A percentile compares a stretch with the other conserved stretches of the same genome.
Conservation (phyloP, 2,888 invertebrate genomes). For the Acleris cristana region DNA sequence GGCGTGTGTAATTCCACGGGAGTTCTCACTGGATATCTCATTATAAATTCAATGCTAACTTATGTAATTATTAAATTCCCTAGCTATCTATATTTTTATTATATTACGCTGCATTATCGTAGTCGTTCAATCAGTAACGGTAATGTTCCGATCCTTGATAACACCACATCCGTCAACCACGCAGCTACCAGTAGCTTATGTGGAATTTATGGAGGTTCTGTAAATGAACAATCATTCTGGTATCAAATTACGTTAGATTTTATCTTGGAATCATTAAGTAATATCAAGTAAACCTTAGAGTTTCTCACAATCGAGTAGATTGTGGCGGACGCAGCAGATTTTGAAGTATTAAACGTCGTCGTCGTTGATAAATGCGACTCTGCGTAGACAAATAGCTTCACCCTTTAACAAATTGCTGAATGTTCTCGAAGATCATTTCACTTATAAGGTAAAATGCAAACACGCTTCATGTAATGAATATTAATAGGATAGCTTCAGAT, state of each 20-base stretch:
- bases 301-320: background rate
- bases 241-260: slow-evolving; percentile 19
- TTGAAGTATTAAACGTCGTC: too few relatives aligned
- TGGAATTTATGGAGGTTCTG: slow-evolving; percentile 8
- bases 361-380: too few relatives aligned
- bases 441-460: slow-evolving; percentile 59
- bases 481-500: slow-evolving; percentile 56
- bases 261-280: slow-evolving; percentile 12
- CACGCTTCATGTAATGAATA: slow-evolving; percentile 61
- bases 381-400: slow-evolving; percentile 67
- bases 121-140: slow-evolving; percentile 45
- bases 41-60: slow-evolving; percentile 52
- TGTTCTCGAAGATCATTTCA: slow-evolving; percentile 54
- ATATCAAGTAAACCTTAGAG: background rate
- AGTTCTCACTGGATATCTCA: slow-evolving; percentile 56
- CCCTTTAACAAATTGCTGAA: slow-evolving; percentile 64
- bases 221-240: slow-evolving; percentile 14
- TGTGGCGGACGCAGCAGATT: background rate
- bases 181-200: slow-evolving; percentile 13
- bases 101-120: slow-evolving; percentile 42
- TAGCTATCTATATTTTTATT: slow-evolving; percentile 47
- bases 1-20: slow-evolving; percentile 54
- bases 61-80: slow-evolving; percentile 46
- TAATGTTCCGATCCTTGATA: slow-evolving; percentile 42
- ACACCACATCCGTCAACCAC: slow-evolving; percentile 24